Base-by-base conservation (phyloP, 2,888 invertebrate genomes). In the Tenodera sinensis region DNA sequence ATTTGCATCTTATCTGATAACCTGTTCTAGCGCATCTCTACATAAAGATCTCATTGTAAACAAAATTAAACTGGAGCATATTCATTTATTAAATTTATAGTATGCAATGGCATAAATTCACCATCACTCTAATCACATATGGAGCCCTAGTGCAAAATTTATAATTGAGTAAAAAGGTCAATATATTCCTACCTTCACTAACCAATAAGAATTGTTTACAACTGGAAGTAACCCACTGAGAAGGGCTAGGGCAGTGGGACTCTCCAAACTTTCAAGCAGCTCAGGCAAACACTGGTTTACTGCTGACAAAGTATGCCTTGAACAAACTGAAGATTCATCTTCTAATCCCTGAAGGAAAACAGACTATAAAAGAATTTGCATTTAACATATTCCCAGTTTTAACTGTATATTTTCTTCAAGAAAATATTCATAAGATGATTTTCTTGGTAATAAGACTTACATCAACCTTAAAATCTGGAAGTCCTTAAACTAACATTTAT, bases 141-240 rank as follows among this genome's bases (percentile, higher is more conserved):
- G 2, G 27, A 83, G 12, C 1, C 27, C 25, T n/a, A 82, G 82
- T 6, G 12, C 25, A n/a, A 9, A 83, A 27, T 25, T 83, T 9
- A 27, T 83, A 30, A n/a, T n/a, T 83, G n/a, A 83, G 1, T 25
- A 27, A n/a, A 83, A 42, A 12, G 42, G 28, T 20, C 8, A 93
- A 91, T 91, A 42, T 42, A 42, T 42, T 25, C 94, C 94, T 91
- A 97, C 96, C 94, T 97, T 97, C 85, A 98, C 96, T 87, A 98
- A 94, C 97, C 98, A 98, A 93, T 98, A 98, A 0, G 96, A 95
- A 93, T 97, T 97, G 83, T 94, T 94, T 89, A 96, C 95, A 2
- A 97, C 94, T 42, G 93, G 93, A 15, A 96, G 95, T 9, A 98
- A 93, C 28, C 94, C 93, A 90, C 95, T 95, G 84, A 98, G 93